These are phyloP conservation scores for Dendrophyllia cribrosa DNA, from an alignment of 64 coral and sea anemone genomes.

Conservation along the genomic window DNA sequence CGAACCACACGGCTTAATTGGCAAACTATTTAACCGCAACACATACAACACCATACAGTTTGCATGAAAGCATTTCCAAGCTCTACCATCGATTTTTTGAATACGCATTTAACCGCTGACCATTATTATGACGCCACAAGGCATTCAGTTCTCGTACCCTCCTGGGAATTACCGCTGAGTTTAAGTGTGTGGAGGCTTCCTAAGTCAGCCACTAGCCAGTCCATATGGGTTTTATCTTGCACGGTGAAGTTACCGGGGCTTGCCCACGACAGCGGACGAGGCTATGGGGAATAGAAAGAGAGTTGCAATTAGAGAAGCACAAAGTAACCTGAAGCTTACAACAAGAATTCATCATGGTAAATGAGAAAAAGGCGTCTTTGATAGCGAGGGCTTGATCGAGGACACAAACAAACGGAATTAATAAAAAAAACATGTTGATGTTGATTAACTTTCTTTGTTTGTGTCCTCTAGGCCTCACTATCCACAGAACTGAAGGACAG, in stretches of 20 bases:
- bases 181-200: constrained; percentile 46
- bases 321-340: not conserved
- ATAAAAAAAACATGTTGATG: no score
- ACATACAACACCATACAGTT: no score
- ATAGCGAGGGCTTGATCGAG: no score
- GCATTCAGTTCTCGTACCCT: constrained; percentile 1
- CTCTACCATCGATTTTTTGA: not conserved
- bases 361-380: no score
- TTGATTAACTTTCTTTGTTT: no score
- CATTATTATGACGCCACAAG: constrained; percentile 11
- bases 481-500: no score
- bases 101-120: not conserved
- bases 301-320: not conserved
- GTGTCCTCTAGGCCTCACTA: no score
- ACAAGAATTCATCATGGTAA: no score
- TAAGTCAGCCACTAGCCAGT: constrained; percentile 89
- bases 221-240: constrained; percentile 86
- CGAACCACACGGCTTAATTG: no score
- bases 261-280: constrained; percentile 89
- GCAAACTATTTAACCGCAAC: no score
- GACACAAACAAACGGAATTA: no score
- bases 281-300: constrained; percentile 12
- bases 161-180: constrained; percentile 21
- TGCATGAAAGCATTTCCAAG: no score
- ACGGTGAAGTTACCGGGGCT: constrained; percentile 81